Conservation (phyloP, 1,140 invertebrate genomes). For the Solen grandis region DNA sequence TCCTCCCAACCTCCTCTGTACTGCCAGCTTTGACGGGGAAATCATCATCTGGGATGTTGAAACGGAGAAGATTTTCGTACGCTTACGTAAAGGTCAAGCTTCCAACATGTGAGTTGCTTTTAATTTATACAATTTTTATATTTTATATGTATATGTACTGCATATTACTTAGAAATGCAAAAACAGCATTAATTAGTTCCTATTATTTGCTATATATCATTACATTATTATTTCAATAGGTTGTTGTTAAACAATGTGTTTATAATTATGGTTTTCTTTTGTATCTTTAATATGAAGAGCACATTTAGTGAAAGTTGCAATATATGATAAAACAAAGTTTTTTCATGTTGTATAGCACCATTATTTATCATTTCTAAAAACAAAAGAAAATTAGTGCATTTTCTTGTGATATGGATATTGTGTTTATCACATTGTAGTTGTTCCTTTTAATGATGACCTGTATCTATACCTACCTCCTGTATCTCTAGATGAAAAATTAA, state of each 20-base stretch:
- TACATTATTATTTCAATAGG: background rate
- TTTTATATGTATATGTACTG: background rate
- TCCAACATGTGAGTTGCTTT: slow-evolving; percentile 67
- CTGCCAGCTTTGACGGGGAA: slow-evolving; percentile 79
- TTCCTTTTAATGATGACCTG: no score
- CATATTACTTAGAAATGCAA: background rate
- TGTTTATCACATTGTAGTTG: no score
- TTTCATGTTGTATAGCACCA: no score
- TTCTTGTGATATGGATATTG: no score
- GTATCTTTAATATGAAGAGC: no score
- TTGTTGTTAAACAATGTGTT: slow-evolving; percentile 10
- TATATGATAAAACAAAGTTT: no score
- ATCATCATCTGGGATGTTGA: slow-evolving; percentile 79
- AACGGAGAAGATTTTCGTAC: slow-evolving; percentile 76
- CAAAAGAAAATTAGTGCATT: no score
- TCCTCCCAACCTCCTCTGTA: slow-evolving; percentile 76
- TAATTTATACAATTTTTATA: background rate
- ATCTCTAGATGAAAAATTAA: no score
- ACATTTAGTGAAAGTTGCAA: no score
- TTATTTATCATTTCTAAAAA: no score
- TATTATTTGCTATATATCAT: background rate
- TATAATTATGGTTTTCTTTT: no score
- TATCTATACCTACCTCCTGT: no score
- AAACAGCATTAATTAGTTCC: background rate
- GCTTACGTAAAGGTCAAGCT: slow-evolving; percentile 71